Evolutionary conservation across 2,888 invertebrate genomes (phyloP).

Genomic region (Icerya purchasi): DNA sequence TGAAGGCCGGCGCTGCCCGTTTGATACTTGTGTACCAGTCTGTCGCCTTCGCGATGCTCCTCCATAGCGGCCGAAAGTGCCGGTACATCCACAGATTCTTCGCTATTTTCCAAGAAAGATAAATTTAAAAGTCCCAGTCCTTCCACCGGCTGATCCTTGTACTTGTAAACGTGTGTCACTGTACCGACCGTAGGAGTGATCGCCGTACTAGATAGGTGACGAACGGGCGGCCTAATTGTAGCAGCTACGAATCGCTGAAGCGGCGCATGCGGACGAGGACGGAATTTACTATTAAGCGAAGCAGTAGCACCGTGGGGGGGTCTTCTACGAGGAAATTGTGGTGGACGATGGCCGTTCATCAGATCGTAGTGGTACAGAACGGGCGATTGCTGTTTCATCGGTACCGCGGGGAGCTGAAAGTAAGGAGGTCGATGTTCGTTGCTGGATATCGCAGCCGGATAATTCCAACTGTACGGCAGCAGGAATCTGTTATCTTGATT

Average conservation of each 20-base stretch:
- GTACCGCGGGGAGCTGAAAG: too few species aligned
- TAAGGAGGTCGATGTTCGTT: too few species aligned
- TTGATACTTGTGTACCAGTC: not conserved
- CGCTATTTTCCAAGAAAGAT: not conserved
- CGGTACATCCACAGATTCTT: constrained; percentile 7
- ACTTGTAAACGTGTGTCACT: constrained; percentile 10
- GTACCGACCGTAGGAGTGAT: not conserved
- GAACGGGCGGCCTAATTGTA: not conserved
- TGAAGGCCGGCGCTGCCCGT: too few species aligned
- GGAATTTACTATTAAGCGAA: too few species aligned
- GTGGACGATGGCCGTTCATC: not conserved
- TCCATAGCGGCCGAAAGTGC: constrained; percentile 8
- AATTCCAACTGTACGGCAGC: too few species aligned
- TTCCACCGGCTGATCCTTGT: constrained; percentile 8
- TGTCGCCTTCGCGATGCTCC: constrained; percentile 1
- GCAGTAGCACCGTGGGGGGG: too few species aligned
- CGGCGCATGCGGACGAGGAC: not conserved
- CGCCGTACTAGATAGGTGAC: too few species aligned
- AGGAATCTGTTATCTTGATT: too few species aligned
- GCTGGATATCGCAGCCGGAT: too few species aligned
- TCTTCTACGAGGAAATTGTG: not conserved
- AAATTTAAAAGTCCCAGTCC: too few species aligned
- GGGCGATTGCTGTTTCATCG: too few species aligned
- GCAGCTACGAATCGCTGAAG: constrained; percentile 4
- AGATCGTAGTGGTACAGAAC: not conserved